A percentile compares a stretch with the other conserved stretches of the same genome.
Evolutionary conservation across 2,888 invertebrate species (phyloP).

Genomic region (Rhabditophanes sp.): DNA sequence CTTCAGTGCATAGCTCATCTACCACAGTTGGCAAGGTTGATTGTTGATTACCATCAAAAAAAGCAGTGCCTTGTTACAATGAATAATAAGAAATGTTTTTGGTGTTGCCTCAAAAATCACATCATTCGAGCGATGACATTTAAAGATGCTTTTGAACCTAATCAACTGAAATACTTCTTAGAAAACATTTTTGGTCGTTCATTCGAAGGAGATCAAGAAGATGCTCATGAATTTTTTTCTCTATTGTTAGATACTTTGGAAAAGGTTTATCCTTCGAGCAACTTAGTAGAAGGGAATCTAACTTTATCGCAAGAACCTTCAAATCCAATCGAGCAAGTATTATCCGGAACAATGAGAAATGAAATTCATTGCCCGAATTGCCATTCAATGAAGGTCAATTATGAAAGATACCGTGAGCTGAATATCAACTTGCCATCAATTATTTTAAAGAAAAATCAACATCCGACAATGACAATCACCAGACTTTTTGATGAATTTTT

Average conservation of each 20-base stretch:
- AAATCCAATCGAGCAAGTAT: slow-evolving; percentile 30
- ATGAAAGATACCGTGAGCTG: slow-evolving; percentile 29
- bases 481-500: slow-evolving; percentile 18
- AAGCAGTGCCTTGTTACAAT: background rate
- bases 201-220: slow-evolving; percentile 18
- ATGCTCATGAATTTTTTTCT: slow-evolving; percentile 30
- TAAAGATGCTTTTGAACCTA: slow-evolving; percentile 1
- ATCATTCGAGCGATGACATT: slow-evolving; percentile 1
- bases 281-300: slow-evolving; percentile 3
- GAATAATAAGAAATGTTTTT: slow-evolving; percentile 5
- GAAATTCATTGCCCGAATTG: slow-evolving; percentile 18
- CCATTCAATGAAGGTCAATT: slow-evolving; percentile 12
- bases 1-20: slow-evolving; percentile 27
- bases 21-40: slow-evolving; percentile 20
- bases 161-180: background rate
- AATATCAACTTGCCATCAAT: slow-evolving; percentile 15
- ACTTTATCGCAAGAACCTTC: slow-evolving; percentile 11
- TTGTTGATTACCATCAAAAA: slow-evolving; percentile 11
- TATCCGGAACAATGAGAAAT: slow-evolving; percentile 27
- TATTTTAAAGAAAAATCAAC: background rate
- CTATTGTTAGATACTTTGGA: slow-evolving; percentile 27
- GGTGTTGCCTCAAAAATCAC: background rate
- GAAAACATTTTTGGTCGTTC: background rate
- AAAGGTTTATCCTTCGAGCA: slow-evolving; percentile 10
- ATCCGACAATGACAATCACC: slow-evolving; percentile 6